phyloP scores from a whole-genome alignment of 2,113 vertebrate genomes.

The Jaculus jaculus region DNA sequence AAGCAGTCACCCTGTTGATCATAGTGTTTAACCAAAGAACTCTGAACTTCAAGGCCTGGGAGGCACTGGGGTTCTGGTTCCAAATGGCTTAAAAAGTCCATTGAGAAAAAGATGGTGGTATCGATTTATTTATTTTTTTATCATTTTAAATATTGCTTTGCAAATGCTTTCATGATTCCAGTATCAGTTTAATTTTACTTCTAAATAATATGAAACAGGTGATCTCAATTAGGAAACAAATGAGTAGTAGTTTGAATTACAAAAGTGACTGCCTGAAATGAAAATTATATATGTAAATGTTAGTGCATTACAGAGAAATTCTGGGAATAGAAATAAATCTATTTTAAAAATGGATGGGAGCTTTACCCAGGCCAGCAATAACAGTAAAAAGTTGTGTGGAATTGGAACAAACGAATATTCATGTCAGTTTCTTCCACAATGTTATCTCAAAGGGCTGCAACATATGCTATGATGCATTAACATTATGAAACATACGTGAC shows the following conservation, averaged over 20 bases:
- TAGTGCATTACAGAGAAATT: constrained; percentile 21
- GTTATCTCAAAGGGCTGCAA: constrained; percentile 11
- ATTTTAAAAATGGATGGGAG: constrained; percentile 53
- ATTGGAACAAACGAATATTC: neutral
- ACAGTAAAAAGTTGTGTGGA: constrained; percentile 12
- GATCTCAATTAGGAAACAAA: constrained; percentile 64
- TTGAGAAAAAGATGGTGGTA: constrained; percentile 32
- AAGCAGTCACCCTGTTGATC: neutral
- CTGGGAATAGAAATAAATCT: constrained; percentile 53
- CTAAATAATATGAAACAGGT: constrained; percentile 60
- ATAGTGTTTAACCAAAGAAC: neutral
- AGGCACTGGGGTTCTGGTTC: neutral
- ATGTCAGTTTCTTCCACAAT: constrained; percentile 1
- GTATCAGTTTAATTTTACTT: constrained; percentile 56
- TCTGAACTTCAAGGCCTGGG: neutral
- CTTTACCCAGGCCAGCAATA: constrained; percentile 21
- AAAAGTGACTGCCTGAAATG: constrained; percentile 56
- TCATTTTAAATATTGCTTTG: constrained; percentile 43
- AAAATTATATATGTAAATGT: constrained; percentile 65
- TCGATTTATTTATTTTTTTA: constrained; percentile 37
- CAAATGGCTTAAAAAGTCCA: constrained; percentile 2
- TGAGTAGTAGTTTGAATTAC: constrained; percentile 41
- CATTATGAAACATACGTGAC: neutral
- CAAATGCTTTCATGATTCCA: constrained; percentile 59
- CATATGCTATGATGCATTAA: constrained; percentile 28